These are phyloP conservation scores for Sturnus vulgaris DNA, from an alignment of 2,113 vertebrate species.

Conservation along the genomic window DNA sequence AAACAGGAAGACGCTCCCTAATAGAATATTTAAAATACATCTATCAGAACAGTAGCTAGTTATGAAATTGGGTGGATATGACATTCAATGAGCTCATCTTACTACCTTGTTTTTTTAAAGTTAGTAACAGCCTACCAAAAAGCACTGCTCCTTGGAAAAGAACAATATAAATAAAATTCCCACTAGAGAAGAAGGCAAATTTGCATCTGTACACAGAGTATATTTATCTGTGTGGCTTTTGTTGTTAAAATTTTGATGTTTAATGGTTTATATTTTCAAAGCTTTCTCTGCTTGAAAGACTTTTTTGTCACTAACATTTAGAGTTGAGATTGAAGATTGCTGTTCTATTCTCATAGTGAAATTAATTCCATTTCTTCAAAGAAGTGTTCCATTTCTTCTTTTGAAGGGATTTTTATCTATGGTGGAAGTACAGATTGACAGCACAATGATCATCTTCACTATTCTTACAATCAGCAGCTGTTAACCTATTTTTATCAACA, in stretches of 20 bases:
- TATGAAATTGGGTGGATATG: neutral
- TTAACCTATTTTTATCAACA: slow-evolving; percentile 62
- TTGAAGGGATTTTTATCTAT: neutral
- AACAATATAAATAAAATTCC: neutral
- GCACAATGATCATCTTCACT: slow-evolving; percentile 14
- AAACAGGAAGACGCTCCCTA: neutral
- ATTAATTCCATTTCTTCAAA: slow-evolving; percentile 28
- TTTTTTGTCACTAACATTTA: neutral
- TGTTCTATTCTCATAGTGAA: neutral
- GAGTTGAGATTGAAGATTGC: neutral
- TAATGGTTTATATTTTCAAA: neutral
- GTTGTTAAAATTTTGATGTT: neutral
- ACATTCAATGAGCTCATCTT: neutral
- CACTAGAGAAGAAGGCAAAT: neutral
- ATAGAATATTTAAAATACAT: neutral
- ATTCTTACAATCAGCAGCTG: slow-evolving; percentile 47
- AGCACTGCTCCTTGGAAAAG: neutral
- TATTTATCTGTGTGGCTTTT: neutral
- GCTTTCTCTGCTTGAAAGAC: neutral
- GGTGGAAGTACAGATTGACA: slow-evolving; percentile 15
- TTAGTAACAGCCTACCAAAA: neutral
- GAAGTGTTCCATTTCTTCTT: neutral
- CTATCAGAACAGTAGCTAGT: neutral
- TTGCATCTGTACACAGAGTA: neutral
- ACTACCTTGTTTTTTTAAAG: neutral